Evolutionary conservation across 2,888 invertebrate genomes (phyloP).

Genomic region (Archaeoteleia sp.): DNA sequence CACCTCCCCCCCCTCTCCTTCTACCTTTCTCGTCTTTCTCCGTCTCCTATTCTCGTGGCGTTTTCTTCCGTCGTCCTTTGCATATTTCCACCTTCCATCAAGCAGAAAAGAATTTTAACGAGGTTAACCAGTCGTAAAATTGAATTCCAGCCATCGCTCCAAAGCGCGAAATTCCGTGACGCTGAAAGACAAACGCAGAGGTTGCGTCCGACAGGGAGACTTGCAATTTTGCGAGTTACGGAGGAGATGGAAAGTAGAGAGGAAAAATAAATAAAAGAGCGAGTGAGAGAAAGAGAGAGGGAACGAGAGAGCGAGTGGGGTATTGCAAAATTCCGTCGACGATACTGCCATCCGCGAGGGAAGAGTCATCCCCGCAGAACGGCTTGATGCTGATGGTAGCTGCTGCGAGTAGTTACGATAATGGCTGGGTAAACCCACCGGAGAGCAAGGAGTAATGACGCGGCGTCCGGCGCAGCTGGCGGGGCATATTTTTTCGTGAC

Average conservation of each 20-base stretch:
- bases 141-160: slow-evolving; percentile 42
- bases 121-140: slow-evolving; percentile 48
- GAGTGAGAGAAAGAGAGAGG: slow-evolving; percentile 20
- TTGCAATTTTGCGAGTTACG: slow-evolving; percentile 40
- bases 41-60: too few relatives aligned
- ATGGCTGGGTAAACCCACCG: slow-evolving; percentile 55
- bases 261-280: slow-evolving; percentile 12
- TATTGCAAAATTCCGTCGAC: slow-evolving; percentile 3
- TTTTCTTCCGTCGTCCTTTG: neutral
- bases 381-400: slow-evolving; percentile 21
- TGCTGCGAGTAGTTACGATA: slow-evolving; percentile 52
- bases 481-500: slow-evolving; percentile 19
- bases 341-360: slow-evolving; percentile 4
- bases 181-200: slow-evolving; percentile 40
- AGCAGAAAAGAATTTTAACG: slow-evolving; percentile 40
- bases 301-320: slow-evolving; percentile 20
- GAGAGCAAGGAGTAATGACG: slow-evolving; percentile 58
- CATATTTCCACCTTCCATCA: neutral
- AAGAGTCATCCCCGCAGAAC: slow-evolving; percentile 9
- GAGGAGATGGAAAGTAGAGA: slow-evolving; percentile 11
- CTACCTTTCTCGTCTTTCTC: too few relatives aligned
- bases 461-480: slow-evolving; percentile 28
- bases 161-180: slow-evolving; percentile 41
- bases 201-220: slow-evolving; percentile 28
- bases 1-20: neutral